Evolutionary conservation across 2,888 invertebrate genomes (phyloP).

Genomic region (Troides aeacus): DNA sequence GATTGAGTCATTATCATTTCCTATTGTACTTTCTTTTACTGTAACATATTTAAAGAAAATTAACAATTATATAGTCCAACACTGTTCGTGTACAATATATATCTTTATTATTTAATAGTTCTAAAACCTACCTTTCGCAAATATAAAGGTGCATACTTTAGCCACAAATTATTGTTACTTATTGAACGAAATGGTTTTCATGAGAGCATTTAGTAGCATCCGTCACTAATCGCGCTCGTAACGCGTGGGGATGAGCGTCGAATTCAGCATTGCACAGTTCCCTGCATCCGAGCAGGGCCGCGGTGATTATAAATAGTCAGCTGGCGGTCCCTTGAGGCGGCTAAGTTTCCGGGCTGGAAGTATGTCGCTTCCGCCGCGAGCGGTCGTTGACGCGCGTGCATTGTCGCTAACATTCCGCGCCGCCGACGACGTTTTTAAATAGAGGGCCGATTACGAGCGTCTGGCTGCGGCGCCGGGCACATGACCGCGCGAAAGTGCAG

Average conservation of each 20-base stretch:
- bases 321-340: constrained; percentile 75
- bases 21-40: neutral
- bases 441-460: constrained; percentile 76
- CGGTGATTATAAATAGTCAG: constrained; percentile 67
- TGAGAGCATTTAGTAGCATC: neutral
- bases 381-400: constrained; percentile 76
- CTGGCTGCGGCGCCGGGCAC: constrained; percentile 73
- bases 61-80: neutral
- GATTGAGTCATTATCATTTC: constrained; percentile 19
- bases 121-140: neutral
- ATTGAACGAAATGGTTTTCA: neutral
- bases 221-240: neutral
- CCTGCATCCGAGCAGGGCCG: constrained; percentile 45
- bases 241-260: constrained; percentile 46
- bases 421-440: constrained; percentile 75
- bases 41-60: neutral
- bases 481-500: constrained; percentile 78
- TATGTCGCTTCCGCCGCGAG: constrained; percentile 76
- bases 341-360: constrained; percentile 79
- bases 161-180: neutral
- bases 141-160: neutral
- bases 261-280: constrained; percentile 65
- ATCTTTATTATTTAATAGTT: no score
- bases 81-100: no score
- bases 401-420: constrained; percentile 68